Base-by-base conservation (phyloP, 2,888 invertebrate species). In the Diaperis boleti region DNA sequence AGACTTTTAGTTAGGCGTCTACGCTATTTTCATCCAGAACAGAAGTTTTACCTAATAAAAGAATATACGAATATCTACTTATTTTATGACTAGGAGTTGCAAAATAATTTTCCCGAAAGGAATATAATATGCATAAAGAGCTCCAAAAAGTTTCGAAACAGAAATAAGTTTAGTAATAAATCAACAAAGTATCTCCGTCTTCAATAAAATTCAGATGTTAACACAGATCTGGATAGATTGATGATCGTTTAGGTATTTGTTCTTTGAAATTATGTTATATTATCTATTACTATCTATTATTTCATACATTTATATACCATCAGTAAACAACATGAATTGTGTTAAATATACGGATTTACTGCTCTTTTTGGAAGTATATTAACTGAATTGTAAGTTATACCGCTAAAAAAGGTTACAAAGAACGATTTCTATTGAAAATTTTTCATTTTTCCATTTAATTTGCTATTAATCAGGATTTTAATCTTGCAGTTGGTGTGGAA, bases 1-100 rank as follows among this genome's bases (percentile, higher is more conserved):
- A 33, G 35, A 50, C 29, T 50, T 50, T 50, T 50, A 50, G 50
- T 50, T 50, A 18, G 50, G n/a, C 14, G 35, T 15, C 26, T 47
- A 33, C 18, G 18, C 35, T n/a, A 42, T n/a, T 42, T 20, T 10
- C 11, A 20, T n/a, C n/a, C 10, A 15, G 11, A 18, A 22, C 18
- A 37, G 10, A 35, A 50, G 50, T 18, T 13, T 47, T 22, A 18
- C 31, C 10, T 29, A 50, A 35, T 50, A 50, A 50, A 50, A n/a
- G 37, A 50, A 14, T 5, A 47, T 26, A n/a, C 10, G 13, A 44
- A 26, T 7, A 26, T 26, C 44, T 22, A 44, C 15, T 47, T 47
- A 33, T 47, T 47, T 47, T 47, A 47, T 31, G 31, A 47, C 17
- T 15, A 33, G 31, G 31, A 29, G 47, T 47, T 17, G 31, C 29